Conservation (phyloP, 2,113 vertebrate species). For the Xiphophorus couchianus region DNA sequence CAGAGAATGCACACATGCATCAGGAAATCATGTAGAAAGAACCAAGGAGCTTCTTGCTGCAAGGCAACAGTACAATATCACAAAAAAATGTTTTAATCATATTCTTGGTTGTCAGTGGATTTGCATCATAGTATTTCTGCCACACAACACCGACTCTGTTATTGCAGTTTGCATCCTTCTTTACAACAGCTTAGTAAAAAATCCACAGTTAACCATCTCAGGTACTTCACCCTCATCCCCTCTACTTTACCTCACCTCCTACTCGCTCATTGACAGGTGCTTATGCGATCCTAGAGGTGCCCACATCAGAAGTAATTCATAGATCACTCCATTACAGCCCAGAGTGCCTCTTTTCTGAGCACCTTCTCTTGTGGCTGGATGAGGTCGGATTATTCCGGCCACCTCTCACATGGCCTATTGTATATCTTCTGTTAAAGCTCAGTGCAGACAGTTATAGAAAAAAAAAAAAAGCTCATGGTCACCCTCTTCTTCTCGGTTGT, state of each 20-base stretch:
- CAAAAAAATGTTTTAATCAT: background rate
- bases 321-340: slow-evolving; percentile 14
- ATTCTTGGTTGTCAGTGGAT: background rate
- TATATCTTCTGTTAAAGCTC: background rate
- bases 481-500: slow-evolving; percentile 6
- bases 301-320: slow-evolving; percentile 4
- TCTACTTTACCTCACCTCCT: background rate
- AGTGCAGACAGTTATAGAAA: slow-evolving; percentile 25
- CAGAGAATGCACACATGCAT: too few species aligned
- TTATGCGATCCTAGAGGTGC: background rate
- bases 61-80: too few species aligned
- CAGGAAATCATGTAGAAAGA: too few species aligned
- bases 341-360: too few species aligned
- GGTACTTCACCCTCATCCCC: background rate
- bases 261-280: slow-evolving; percentile 14
- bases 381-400: too few species aligned
- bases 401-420: too few species aligned
- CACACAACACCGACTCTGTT: background rate
- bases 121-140: slow-evolving; percentile 11
- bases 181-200: slow-evolving; percentile 2
- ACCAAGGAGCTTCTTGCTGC: too few species aligned
- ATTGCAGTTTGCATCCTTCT: background rate
- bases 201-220: background rate
- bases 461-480: slow-evolving; percentile 32
- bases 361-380: too few species aligned